A percentile compares a stretch with the other conserved stretches of the same genome.
These are phyloP conservation scores for Hemithea aestivaria DNA, from an alignment of 2,888 invertebrate genomes.

Conservation along the genomic window DNA sequence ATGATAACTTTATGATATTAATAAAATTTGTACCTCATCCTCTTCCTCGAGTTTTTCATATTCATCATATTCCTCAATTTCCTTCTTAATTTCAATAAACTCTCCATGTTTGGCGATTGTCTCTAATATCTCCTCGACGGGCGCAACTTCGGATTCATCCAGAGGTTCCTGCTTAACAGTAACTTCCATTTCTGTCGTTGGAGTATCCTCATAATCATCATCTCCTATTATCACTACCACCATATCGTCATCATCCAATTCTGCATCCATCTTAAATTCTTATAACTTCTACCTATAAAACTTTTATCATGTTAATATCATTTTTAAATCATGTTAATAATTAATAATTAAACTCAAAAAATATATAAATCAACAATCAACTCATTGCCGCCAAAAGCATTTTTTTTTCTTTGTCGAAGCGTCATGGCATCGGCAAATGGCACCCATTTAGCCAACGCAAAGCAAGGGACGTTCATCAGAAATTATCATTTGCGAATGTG, in stretches of 20 bases:
- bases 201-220: too few species aligned
- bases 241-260: constrained; percentile 40
- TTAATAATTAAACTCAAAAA: too few species aligned
- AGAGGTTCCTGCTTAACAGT: constrained; percentile 33
- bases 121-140: constrained; percentile 36
- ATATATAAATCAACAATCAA: too few species aligned
- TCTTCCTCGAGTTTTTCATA: constrained; percentile 9
- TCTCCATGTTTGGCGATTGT: constrained; percentile 40
- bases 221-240: constrained; percentile 43
- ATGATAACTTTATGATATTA: too few species aligned
- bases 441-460: neutral
- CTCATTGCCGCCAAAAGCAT: constrained; percentile 25
- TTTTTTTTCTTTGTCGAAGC: constrained; percentile 1
- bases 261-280: constrained; percentile 10
- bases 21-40: too few species aligned
- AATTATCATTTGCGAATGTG: too few species aligned
- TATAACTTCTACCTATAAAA: constrained; percentile 24
- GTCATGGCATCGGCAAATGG: neutral
- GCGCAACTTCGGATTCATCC: constrained; percentile 25
- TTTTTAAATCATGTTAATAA: too few species aligned
- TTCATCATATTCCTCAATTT: constrained; percentile 12
- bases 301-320: too few species aligned
- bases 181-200: constrained; percentile 24
- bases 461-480: too few species aligned
- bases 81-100: constrained; percentile 28